Evolutionary conservation across 2,888 invertebrate species (phyloP).

Genomic region (Rapana venosa): DNA sequence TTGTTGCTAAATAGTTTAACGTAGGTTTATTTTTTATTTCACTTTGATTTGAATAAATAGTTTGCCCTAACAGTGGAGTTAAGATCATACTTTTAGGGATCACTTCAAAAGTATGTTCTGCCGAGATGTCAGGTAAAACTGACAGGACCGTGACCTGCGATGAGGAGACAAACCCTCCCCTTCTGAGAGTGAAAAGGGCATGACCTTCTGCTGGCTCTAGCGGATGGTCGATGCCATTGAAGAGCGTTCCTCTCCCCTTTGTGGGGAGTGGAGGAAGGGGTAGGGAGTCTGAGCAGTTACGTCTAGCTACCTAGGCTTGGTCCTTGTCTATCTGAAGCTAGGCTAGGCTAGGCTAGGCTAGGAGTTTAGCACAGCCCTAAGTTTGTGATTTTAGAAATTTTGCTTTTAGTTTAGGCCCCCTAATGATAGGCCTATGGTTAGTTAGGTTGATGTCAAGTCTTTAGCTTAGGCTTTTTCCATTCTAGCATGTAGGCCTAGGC

Average conservation of each 20-base stretch:
- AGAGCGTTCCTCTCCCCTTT: slow-evolving; percentile 63
- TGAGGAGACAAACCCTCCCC: slow-evolving; percentile 63
- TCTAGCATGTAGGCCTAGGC: too few species aligned
- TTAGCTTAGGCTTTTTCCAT: too few species aligned
- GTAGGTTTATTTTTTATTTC: too few species aligned
- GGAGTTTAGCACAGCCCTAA: too few species aligned
- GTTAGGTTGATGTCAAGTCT: too few species aligned
- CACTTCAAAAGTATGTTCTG: slow-evolving; percentile 70
- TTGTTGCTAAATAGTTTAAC: too few species aligned
- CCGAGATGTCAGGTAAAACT: slow-evolving; percentile 67
- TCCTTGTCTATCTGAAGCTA: too few species aligned
- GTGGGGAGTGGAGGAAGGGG: slow-evolving; percentile 53
- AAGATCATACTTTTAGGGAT: slow-evolving; percentile 71
- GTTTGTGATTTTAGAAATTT: too few species aligned
- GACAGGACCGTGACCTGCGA: slow-evolving; percentile 66
- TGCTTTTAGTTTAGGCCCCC: too few species aligned
- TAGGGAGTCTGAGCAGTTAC: slow-evolving; percentile 67
- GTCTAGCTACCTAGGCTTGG: background rate
- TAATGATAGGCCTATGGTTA: too few species aligned
- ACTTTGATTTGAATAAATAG: too few species aligned
- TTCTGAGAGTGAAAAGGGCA: slow-evolving; percentile 68
- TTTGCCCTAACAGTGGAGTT: background rate
- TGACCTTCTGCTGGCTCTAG: slow-evolving; percentile 35
- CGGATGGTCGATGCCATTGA: slow-evolving; percentile 55
- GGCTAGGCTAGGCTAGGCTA: too few species aligned